These are phyloP conservation scores for Drosophila quinaria DNA, from an alignment of 2,888 invertebrate species.

Conservation along the genomic window DNA sequence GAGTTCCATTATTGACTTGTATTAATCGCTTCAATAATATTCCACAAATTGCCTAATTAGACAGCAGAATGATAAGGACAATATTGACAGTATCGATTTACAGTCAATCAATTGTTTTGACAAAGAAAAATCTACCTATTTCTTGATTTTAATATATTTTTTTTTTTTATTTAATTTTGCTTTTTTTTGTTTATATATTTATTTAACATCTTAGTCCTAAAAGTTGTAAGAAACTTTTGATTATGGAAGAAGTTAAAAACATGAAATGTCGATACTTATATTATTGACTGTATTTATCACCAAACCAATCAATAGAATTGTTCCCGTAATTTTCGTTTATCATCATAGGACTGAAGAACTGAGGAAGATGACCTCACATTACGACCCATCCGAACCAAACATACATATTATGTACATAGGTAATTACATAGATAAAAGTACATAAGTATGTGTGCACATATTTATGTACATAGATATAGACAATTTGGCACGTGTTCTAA, in stretches of 20 bases:
- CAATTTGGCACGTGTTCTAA: constrained; percentile 2
- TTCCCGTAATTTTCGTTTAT: not conserved
- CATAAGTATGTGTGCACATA: not conserved
- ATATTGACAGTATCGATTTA: constrained; percentile 49
- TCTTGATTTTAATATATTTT: no score
- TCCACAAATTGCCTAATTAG: constrained; percentile 55
- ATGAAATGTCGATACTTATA: not conserved
- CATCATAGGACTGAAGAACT: not conserved
- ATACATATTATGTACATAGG: no score
- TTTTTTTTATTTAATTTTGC: no score
- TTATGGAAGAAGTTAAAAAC: no score
- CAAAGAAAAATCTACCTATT: no score
- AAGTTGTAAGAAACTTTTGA: no score
- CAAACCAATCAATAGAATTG: constrained; percentile 5
- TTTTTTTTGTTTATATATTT: no score
- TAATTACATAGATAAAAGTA: not conserved
- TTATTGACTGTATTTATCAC: not conserved
- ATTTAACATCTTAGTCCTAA: no score
- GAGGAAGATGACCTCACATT: not conserved
- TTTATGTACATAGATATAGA: not conserved
- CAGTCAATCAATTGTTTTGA: no score
- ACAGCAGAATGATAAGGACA: constrained; percentile 51
- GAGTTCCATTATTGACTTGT: constrained; percentile 52
- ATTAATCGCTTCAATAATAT: constrained; percentile 8
- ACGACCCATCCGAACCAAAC: not conserved